Evolutionary conservation across 2,888 invertebrate species (phyloP), one percentile per base, ranked within the genome.

Genomic region (Laothoe populi): DNA sequence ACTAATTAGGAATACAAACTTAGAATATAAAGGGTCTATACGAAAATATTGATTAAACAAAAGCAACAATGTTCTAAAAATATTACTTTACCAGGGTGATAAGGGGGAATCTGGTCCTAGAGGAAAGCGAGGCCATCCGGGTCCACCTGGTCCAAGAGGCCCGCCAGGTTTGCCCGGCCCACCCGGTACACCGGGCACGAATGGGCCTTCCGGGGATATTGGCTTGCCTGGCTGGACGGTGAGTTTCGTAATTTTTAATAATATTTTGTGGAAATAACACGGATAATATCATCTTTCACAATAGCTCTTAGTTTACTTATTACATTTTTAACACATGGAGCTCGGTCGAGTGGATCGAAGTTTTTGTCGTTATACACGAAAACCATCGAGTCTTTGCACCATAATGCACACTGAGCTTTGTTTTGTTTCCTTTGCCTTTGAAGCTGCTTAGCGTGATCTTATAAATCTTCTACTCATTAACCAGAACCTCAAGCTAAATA

Each of bases 151-250:
- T 0, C 95, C 95, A 70, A 92, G 96, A 60, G 98, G 98, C 0
- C 94, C 96, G 38, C 94, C 96, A 60, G 95, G 96, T 31, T 92
- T 95, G 4, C 94, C 95, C 5, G 96, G 96, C 19, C 95, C 95
- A 11, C 95, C 95, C 31, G 97, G 97, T 35, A 94, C 94, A 26
- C 94, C 95, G 0, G 96, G 96, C 31, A 94, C 94, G 65, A 94
- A 95, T 57, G 96, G 96, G 59, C 87, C 90, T 63, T 93, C 94
- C 45, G 96, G 97, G 60, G 96, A 97, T 82, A 95, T 96, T 73
- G 96, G 96, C 64, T 86, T 96, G 66, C 96, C 96, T 11, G 97
- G 97, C 94, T 96, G 95, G 97, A 96, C 94, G 94, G 95, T 93
- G 73, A 84, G 82, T 5, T 8, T 10, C 10, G 13, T 40, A 4